Percentiles rank a stretch among this genome's conserved stretches.
phyloP scores from a whole-genome alignment of 2,888 invertebrate species.

The Panopea generosa region DNA sequence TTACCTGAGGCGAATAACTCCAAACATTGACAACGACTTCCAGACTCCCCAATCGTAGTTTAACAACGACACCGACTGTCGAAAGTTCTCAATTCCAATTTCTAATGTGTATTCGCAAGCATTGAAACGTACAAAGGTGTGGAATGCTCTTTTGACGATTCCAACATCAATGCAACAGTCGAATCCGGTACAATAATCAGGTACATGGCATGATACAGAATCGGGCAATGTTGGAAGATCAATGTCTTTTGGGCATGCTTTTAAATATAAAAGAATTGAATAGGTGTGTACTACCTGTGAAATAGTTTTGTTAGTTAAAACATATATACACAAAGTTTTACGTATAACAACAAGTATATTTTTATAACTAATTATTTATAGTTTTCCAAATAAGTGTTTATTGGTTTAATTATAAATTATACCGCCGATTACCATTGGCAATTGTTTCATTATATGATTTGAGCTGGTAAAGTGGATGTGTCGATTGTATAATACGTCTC shows the following conservation, averaged over 20 bases:
- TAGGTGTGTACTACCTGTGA: too few relatives aligned
- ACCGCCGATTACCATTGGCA: too few relatives aligned
- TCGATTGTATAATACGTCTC: too few relatives aligned
- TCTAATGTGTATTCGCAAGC: conserved; percentile 64
- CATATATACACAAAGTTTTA: too few relatives aligned
- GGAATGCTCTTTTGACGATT: conserved; percentile 53
- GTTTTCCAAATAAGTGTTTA: too few relatives aligned
- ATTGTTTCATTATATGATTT: too few relatives aligned
- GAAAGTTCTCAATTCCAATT: conserved; percentile 67
- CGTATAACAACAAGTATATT: too few relatives aligned
- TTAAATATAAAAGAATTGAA: too few relatives aligned
- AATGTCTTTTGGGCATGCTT: conserved; percentile 54
- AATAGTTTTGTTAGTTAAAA: too few relatives aligned
- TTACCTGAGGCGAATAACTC: conserved; percentile 22
- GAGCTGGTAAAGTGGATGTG: too few relatives aligned
- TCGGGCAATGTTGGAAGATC: conserved; percentile 47
- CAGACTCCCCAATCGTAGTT: conserved; percentile 65
- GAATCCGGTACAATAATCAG: conserved; percentile 67
- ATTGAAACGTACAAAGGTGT: conserved; percentile 62
- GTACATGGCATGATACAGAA: conserved; percentile 60
- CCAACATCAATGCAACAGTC: conserved; percentile 67
- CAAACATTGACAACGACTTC: conserved; percentile 35
- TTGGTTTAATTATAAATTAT: too few relatives aligned
- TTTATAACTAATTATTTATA: too few relatives aligned
- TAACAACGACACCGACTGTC: conserved; percentile 54